Base-by-base conservation (phyloP, 2,888 invertebrate species). In the Drosophila mimica region DNA sequence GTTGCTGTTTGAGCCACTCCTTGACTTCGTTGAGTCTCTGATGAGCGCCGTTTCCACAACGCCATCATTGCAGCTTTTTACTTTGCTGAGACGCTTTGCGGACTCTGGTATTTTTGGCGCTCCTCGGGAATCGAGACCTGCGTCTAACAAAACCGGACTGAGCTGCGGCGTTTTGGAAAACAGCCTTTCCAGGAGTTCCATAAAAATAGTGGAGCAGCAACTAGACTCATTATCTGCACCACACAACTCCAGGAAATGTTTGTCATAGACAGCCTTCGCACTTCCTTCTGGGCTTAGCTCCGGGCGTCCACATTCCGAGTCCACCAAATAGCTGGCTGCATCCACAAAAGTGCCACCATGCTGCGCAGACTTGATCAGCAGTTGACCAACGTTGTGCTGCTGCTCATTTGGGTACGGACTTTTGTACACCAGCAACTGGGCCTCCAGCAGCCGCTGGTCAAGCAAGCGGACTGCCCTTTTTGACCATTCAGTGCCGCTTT, bases 241-340 rank as follows among this genome's bases (percentile, higher is more conserved):
- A 34, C 83, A 83, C 0, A 71, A 3, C n/a, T 71, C 78, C 11
- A 73, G 63, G 13, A 59, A 11, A 0, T 58, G 28, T 8, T 54
- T 25, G 1, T 40, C 9, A 0, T 13, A 28, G 0, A 20, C 9
- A n/a, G n/a, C 6, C 4, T 20, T 15, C 1, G 3, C 2, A 11
- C 11, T 11, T 17, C 4, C 0, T 28, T 17, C 20, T 4, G 2
- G 9, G 40, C 5, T 20, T 4, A 2, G 1, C 3, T 30, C 31
- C 8, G 2, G 9, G 0, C 48, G 28, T 3, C 62, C 82, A 11
- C 52, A 61, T 8, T 61, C 52, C 1, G 38, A 46, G 0, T 40
- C 25, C 0, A 70, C 2, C 33, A 89, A 25, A 51, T 38, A 74
- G 0, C 0, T 17, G 31, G 54, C 71, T 4, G 64, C 81, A 57